Percentiles rank a stretch among this genome's conserved stretches.
These are phyloP conservation scores for Idaea aversata DNA, from an alignment of 2,888 invertebrate species.

Conservation along the genomic window DNA sequence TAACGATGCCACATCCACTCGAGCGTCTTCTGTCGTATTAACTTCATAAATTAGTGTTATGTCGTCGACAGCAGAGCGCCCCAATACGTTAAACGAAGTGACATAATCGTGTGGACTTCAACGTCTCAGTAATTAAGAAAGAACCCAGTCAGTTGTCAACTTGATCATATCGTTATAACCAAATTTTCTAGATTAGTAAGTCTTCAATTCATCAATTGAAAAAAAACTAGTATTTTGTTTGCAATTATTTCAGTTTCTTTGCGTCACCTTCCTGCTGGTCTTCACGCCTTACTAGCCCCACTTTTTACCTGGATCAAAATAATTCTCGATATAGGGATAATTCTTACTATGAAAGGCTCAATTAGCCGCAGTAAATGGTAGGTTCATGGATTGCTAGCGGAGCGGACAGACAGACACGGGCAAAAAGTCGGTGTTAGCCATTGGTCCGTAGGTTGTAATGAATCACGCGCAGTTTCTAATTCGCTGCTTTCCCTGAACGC, in stretches of 20 bases:
- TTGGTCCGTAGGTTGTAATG: slow-evolving; percentile 26
- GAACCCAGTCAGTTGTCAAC: not conserved
- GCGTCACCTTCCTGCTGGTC: not conserved
- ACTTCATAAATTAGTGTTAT: not conserved
- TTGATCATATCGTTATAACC: not conserved
- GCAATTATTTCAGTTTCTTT: not conserved
- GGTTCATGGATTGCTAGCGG: slow-evolving; percentile 4
- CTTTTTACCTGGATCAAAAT: slow-evolving; percentile 3
- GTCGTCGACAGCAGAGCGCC: not conserved
- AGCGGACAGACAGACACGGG: slow-evolving; percentile 6
- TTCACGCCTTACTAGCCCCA: not conserved
- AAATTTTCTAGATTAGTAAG: no score
- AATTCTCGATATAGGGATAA: not conserved
- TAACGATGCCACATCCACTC: not conserved
- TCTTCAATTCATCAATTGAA: not conserved
- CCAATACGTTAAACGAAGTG: not conserved
- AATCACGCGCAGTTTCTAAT: slow-evolving; percentile 41
- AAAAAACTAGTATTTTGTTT: not conserved
- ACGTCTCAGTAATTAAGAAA: not conserved
- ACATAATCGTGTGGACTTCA: not conserved
- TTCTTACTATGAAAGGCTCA: slow-evolving; percentile 1
- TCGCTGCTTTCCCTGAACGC: slow-evolving; percentile 42
- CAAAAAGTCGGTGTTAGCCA: slow-evolving; percentile 1
- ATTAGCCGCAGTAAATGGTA: not conserved
- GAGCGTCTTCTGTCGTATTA: not conserved